Base-by-base conservation (phyloP, 2,113 vertebrate species). In the Pelobates fuscus region DNA sequence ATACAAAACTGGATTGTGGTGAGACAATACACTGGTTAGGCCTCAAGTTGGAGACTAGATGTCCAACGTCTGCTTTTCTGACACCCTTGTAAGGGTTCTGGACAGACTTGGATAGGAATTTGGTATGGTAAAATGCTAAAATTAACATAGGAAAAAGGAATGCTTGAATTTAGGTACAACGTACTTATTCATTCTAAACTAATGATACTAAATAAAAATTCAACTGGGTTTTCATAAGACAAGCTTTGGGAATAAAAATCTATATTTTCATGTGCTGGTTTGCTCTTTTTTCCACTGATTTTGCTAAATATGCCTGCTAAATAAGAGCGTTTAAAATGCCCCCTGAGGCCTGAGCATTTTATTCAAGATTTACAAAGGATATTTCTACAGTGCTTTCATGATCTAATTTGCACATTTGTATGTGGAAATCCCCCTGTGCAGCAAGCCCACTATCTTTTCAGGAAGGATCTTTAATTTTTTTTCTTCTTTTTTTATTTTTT, bases 181-280 rank as follows among this genome's bases (percentile, higher is more conserved):
- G 26, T 30, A 12, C 58, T 62, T 70, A 60, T 71, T 61, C 44
- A 62, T 67, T 75, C 73, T 52, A 21, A 23, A 29, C 54, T 52
- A 77, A 68, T 55, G 43, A 52, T 52, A 61, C 37, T 60, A 64
- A 49, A 68, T 68, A 60, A 37, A 77, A 77, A 67, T 77, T 68
- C 63, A 18, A 41, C 46, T 3, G 55, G 61, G 72, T 68, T 68
- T 68, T 68, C 55, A 60, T 76, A 60, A 67, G 57, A 68, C 11
- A 41, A 61, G 73, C 21, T 10, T 24, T 77, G 73, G 73, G 73
- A 77, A 77, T 32, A 54, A n/a, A 37, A 68, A 75, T 70, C 77
- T 23, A 2, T 58, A 63, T 54, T 58, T 67, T 26, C 32, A 21
- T 70, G 43, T 63, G 2, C 64, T 27, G 49, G 44, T 70, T 78